These are phyloP conservation scores for Nothoprocta perdicaria DNA, from an alignment of 2,113 vertebrate species.

Conservation along the genomic window DNA sequence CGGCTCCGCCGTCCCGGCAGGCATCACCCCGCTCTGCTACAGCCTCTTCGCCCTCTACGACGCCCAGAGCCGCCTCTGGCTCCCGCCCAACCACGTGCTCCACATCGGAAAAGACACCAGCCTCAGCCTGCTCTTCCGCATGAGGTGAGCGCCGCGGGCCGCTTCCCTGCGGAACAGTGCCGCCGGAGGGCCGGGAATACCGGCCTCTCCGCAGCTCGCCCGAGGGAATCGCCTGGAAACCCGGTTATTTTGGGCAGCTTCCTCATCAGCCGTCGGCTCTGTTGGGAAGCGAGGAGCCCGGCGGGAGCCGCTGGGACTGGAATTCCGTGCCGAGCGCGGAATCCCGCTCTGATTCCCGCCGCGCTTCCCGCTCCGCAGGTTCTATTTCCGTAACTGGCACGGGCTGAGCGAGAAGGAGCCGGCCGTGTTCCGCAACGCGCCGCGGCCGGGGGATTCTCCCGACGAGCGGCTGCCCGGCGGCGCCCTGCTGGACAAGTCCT, in stretches of 20 bases:
- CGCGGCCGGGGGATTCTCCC: conserved; percentile 11
- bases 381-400: conserved; percentile 94
- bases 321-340: too few species aligned
- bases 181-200: too few species aligned
- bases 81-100: conserved; percentile 88
- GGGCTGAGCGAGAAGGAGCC: conserved; percentile 81
- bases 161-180: too few species aligned
- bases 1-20: conserved; percentile 60
- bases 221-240: too few species aligned
- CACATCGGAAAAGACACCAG: conserved; percentile 58
- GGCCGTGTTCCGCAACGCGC: conserved; percentile 76
- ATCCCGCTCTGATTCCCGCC: too few species aligned
- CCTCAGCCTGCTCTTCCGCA: conserved; percentile 82
- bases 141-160: conserved; percentile 80
- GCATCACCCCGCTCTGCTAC: conserved; percentile 87
- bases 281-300: too few species aligned
- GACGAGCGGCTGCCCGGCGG: conserved; percentile 19
- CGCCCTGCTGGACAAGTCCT: conserved; percentile 83
- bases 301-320: too few species aligned
- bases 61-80: conserved; percentile 80
- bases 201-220: too few species aligned
- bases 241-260: too few species aligned
- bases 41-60: conserved; percentile 89
- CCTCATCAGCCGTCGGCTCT: too few species aligned
- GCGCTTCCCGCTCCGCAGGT: conserved; percentile 72